Conservation (phyloP, 2,113 vertebrate species). For the Tretioscincus oriximinensis region DNA sequence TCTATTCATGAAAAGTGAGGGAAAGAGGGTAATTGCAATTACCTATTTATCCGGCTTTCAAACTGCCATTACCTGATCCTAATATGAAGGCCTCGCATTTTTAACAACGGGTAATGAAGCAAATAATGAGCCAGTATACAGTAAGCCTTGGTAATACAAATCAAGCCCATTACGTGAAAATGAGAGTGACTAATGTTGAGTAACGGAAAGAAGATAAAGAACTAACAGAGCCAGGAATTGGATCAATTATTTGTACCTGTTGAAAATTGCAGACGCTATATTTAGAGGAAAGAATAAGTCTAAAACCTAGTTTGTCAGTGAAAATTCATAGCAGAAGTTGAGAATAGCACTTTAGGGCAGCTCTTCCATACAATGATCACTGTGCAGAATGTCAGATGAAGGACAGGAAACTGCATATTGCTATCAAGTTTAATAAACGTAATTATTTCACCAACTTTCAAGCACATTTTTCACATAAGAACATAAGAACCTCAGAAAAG, state of each 20-base stretch:
- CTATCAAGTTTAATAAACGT: too few species aligned
- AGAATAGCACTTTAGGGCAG: slow-evolving; percentile 17
- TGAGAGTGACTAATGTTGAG: slow-evolving; percentile 9
- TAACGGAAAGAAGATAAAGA: slow-evolving; percentile 40
- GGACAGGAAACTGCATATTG: too few species aligned
- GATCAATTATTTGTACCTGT: slow-evolving; percentile 55
- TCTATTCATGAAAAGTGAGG: not conserved
- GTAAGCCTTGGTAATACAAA: not conserved
- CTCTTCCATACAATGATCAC: slow-evolving; percentile 32
- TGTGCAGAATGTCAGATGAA: not conserved
- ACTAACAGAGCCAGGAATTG: slow-evolving; percentile 46
- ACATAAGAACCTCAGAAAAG: too few species aligned
- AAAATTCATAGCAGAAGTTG: slow-evolving; percentile 41
- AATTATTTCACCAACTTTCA: too few species aligned
- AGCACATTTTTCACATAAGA: too few species aligned
- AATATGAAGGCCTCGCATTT: not conserved
- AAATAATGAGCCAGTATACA: not conserved
- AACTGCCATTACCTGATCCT: not conserved
- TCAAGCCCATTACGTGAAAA: not conserved
- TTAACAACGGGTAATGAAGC: slow-evolving; percentile 7
- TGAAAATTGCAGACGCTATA: slow-evolving; percentile 52
- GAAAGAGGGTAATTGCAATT: too few species aligned
- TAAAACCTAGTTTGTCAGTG: slow-evolving; percentile 58
- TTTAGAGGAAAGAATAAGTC: slow-evolving; percentile 47
- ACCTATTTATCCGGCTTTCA: not conserved